Evolutionary conservation across 1,140 invertebrate genomes (phyloP), one percentile per base, ranked within the genome.

Genomic region (Tetramorium alpestre): DNA sequence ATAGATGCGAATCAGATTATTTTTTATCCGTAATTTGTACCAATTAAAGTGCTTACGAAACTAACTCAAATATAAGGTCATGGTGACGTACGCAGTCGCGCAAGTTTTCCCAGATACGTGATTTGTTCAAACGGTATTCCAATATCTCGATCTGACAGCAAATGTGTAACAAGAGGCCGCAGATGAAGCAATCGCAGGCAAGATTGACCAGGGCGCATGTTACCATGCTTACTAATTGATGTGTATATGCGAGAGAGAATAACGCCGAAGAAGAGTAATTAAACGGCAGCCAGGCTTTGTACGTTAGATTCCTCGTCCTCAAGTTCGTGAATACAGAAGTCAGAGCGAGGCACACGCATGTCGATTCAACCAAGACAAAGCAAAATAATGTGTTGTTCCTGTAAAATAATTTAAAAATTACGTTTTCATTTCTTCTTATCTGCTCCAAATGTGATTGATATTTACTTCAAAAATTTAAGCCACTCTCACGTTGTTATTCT

Each of bases 111-210:
- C 56, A 16, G 16, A 2, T 13, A 47, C 18, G 28, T 25, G 41
- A 87, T 77, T 8, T 47, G 13, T 16, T 85, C 51, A 91, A 51
- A 5, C 91, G 86, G 10, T 47, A 56, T 8, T 70, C 65, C 2
- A 91, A 64, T 13, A 91, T 91, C 16, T 87, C 76, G 13, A 91
- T 76, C 28, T 91, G 91, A 16, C 51, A 73, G 25, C 70, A 84
- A 2, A 69, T 41, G 41, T 87, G 76, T 22, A 88, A 33, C 49
- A 91, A 58, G 8, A 91, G 13, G 0, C 88, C 86, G 11, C 85
- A 89, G 4, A 91, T 62, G 16, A 91, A 33, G 5, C 64, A 67
- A 10, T 91, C 91, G 11, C 69, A 86, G 0, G 91, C 88, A 0
- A 69, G 75, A 41, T 91, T 87, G 0, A 38, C 2, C 7, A 76